Evolutionary conservation across 2,797 vertebrate species (phyloP), one percentile per base, ranked within the genome.

Genomic region (Margarornis squamiger): DNA sequence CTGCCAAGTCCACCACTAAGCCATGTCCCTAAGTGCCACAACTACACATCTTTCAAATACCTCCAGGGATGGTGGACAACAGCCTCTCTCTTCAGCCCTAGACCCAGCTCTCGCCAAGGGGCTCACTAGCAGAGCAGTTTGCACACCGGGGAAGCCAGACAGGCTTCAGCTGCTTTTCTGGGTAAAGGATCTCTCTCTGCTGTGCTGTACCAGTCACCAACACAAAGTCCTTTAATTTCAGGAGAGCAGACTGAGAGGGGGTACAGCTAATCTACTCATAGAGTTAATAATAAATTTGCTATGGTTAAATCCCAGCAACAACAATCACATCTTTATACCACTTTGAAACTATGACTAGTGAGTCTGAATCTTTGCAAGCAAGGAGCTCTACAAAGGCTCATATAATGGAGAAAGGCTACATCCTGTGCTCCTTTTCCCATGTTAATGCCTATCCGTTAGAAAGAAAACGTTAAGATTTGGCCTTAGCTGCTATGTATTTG

Each of bases 301-400:
- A 6, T 34, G 38, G 71, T 61, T 92, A 90, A 84, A 94, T 79
- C 27, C n/a, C 52, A 79, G 70, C 41, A 57, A 90, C 62, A 94
- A 92, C 77, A 95, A 93, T 79, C 65, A 49, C 5, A 61, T 94
- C 79, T 82, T 85, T 90, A 71, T 77, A 73, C 30, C 30, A 43
- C 29, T 39, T 9, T 34, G 71, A 90, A 94, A 95, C 76, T 90
- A 94, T 20, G 45, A 86, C 63, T 8, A 59, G 59, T 34, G 80
- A 81, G 45, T 63, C 70, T 81, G 63, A 75, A 49, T 43, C 73
- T 84, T 36, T 49, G 57, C 43, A 74, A 91, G 83, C 49, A 82
- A 84, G 67, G 24, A 88, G 24, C 59, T 84, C 39, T 52, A 81
- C 62, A 91, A 88, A 83, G 34, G 41, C 63, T 52, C 72, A 34